These are phyloP conservation scores for Platyscapa corneri DNA, from an alignment of 1,140 invertebrate genomes.

Conservation along the genomic window DNA sequence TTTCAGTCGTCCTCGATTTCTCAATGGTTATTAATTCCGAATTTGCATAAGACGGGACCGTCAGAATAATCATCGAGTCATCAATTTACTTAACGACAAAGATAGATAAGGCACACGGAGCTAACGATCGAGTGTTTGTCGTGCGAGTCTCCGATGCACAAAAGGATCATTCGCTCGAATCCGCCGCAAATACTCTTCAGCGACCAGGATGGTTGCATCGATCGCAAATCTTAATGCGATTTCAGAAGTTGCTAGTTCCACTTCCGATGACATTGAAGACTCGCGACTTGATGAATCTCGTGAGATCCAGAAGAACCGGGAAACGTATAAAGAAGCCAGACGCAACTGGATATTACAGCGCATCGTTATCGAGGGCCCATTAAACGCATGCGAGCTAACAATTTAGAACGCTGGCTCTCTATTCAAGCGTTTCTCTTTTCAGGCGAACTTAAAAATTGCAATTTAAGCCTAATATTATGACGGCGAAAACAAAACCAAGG, in stretches of 20 bases:
- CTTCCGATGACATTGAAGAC: not conserved
- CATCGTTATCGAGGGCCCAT: not conserved
- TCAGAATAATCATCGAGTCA: not conserved
- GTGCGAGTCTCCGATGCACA: not conserved
- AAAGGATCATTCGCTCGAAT: not conserved
- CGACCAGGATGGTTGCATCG: not conserved
- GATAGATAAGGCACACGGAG: not conserved
- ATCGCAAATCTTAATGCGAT: not conserved
- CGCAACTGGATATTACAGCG: not conserved
- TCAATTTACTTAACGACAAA: not conserved
- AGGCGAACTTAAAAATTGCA: not conserved
- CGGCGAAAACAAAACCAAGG: not conserved
- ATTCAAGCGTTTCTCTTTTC: not conserved
- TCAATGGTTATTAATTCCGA: not conserved
- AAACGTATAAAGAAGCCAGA: not conserved
- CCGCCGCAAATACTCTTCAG: not conserved
- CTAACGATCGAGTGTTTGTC: not conserved
- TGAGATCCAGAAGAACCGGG: not conserved
- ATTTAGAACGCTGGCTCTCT: not conserved
- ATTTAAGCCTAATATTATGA: not conserved
- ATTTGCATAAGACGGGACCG: not conserved
- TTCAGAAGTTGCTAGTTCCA: not conserved
- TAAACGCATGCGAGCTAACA: not conserved
- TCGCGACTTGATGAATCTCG: not conserved
- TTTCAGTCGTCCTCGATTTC: not conserved